Percentiles rank a stretch among this genome's conserved stretches.
These are phyloP conservation scores for Amblyraja radiata DNA, from an alignment of 2,797 vertebrate species.

Conservation along the genomic window DNA sequence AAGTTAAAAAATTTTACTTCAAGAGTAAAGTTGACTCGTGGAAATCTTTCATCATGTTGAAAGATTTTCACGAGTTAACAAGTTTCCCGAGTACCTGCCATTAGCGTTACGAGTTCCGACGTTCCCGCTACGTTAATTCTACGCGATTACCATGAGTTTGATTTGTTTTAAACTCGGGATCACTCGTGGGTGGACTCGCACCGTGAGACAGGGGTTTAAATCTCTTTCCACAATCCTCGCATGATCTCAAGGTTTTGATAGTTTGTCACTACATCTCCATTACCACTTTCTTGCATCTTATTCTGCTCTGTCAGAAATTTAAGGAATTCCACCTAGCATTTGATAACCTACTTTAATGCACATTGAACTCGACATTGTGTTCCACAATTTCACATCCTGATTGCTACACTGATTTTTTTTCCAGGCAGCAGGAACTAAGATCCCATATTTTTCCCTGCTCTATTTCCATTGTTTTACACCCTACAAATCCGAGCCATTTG, in stretches of 20 bases:
- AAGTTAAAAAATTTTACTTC: no score
- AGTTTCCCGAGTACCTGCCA: no score
- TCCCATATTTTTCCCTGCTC: neutral
- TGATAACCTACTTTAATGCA: neutral
- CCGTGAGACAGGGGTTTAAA: neutral
- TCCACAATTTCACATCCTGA: neutral
- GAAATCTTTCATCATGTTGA: no score
- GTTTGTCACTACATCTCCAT: neutral
- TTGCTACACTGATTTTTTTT: neutral
- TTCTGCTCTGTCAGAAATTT: neutral
- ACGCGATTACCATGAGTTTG: no score
- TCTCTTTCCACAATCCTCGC: neutral
- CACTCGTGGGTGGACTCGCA: no score
- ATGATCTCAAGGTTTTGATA: neutral
- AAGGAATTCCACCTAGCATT: neutral
- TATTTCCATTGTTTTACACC: neutral
- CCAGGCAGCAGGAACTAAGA: neutral
- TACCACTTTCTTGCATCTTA: no score
- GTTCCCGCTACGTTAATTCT: no score
- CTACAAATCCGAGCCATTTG: neutral
- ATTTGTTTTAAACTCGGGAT: no score
- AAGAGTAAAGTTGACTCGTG: no score
- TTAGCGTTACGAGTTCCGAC: no score
- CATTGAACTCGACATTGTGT: neutral
- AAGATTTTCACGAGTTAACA: no score